Conservation (phyloP, 2,113 vertebrate species). For the Sakesphorus luctuosus region DNA sequence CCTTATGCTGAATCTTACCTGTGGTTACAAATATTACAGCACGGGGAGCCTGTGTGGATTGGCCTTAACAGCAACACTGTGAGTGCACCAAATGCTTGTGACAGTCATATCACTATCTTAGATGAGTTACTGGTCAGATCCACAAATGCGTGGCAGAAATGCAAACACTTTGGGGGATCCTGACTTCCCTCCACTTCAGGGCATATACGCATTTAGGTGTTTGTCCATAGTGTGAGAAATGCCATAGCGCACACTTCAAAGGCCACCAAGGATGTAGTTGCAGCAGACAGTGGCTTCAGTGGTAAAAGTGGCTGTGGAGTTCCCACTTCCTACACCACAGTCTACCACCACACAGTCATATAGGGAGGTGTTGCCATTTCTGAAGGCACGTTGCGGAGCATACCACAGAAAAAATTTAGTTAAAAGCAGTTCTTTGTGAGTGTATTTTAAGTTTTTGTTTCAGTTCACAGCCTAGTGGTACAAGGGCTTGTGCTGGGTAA, state of each 20-base stretch:
- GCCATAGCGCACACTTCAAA: not conserved
- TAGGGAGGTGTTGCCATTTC: not conserved
- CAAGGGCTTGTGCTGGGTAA: not conserved
- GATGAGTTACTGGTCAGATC: not conserved
- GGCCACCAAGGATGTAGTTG: not conserved
- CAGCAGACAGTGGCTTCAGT: not conserved
- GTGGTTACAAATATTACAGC: conserved; percentile 69
- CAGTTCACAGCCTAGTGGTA: not conserved
- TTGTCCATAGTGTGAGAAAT: not conserved
- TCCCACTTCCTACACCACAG: not conserved
- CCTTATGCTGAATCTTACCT: conserved; percentile 77
- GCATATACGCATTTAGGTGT: not conserved
- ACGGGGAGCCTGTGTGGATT: conserved; percentile 83
- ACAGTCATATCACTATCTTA: not conserved
- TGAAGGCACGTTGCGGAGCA: not conserved
- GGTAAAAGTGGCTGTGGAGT: not conserved
- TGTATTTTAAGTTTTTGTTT: not conserved
- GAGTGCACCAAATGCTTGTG: not conserved
- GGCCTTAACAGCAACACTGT: conserved; percentile 87
- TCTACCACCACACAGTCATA: not conserved
- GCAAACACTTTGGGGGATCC: not conserved
- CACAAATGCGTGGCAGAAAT: not conserved
- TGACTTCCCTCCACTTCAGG: not conserved
- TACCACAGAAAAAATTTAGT: not conserved
- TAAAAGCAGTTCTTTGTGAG: not conserved